Conservation (phyloP, 2,797 vertebrate species). For the Petrocephalus schoutedeni region DNA sequence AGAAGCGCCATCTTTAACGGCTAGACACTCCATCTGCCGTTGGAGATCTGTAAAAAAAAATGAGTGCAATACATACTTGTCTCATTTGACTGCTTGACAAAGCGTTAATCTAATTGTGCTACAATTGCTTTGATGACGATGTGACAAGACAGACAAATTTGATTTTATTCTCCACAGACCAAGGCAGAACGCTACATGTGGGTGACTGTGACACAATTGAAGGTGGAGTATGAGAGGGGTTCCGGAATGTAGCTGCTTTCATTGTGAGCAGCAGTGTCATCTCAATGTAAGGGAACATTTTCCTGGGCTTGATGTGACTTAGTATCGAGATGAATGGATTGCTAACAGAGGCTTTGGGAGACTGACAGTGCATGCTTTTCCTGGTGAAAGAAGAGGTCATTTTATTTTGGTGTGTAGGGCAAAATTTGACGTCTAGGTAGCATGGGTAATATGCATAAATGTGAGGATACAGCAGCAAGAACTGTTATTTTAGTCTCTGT, state of each 20-base stretch:
- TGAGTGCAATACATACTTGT: slow-evolving; percentile 61
- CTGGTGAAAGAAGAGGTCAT: slow-evolving; percentile 67
- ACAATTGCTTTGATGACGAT: slow-evolving; percentile 86
- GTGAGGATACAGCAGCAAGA: neutral
- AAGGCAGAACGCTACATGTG: slow-evolving; percentile 73
- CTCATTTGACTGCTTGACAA: slow-evolving; percentile 72
- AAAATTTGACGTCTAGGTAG: slow-evolving; percentile 26
- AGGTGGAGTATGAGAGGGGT: slow-evolving; percentile 75
- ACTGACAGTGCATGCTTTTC: slow-evolving; percentile 65
- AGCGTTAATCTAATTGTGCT: slow-evolving; percentile 84
- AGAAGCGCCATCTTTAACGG: neutral
- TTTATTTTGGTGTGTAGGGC: slow-evolving; percentile 68
- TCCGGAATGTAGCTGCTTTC: slow-evolving; percentile 79
- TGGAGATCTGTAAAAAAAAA: slow-evolving; percentile 15
- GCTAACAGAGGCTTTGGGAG: slow-evolving; percentile 57
- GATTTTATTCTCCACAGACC: slow-evolving; percentile 87
- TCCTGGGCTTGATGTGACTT: slow-evolving; percentile 60
- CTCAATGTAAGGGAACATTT: slow-evolving; percentile 69
- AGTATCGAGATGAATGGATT: slow-evolving; percentile 75
- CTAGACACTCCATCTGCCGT: neutral
- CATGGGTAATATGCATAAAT: neutral
- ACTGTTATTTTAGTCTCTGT: neutral
- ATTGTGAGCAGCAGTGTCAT: slow-evolving; percentile 75
- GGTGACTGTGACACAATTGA: slow-evolving; percentile 74
- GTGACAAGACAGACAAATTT: slow-evolving; percentile 87